Percentiles rank a stretch among this genome's conserved stretches.
Evolutionary conservation across 2,113 vertebrate genomes (phyloP).

Genomic region (Plecotus auritus): DNA sequence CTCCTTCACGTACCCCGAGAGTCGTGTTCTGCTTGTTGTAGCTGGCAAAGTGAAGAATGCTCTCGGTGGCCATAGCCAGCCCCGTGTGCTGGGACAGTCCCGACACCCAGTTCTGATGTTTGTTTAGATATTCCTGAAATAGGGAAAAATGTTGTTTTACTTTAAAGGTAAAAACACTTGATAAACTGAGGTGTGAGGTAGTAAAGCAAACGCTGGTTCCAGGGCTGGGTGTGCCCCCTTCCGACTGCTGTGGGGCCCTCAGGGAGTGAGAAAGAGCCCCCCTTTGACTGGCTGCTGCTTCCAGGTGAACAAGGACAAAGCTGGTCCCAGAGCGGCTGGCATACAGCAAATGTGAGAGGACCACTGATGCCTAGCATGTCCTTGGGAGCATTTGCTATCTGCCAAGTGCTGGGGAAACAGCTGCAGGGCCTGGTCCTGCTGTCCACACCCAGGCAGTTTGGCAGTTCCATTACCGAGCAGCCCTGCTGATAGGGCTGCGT

Average conservation of each 20-base stretch:
- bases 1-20: constrained; percentile 87
- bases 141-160: background rate
- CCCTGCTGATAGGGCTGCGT: background rate
- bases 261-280: background rate
- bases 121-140: constrained; percentile 93
- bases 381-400: background rate
- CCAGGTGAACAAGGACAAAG: background rate
- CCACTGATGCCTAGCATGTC: background rate
- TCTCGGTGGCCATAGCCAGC: constrained; percentile 96
- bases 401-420: background rate
- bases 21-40: constrained; percentile 96
- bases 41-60: constrained; percentile 94
- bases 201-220: background rate
- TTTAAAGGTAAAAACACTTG: background rate
- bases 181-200: background rate
- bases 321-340: background rate
- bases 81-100: constrained; percentile 97
- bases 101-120: constrained; percentile 96
- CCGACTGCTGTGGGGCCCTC: background rate
- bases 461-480: background rate
- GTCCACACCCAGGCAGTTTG: background rate
- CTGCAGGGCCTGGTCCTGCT: background rate
- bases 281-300: background rate
- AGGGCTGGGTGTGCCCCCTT: too few species aligned
- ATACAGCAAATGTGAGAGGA: background rate